Conservation (phyloP, 2,888 invertebrate species). For the Laothoe populi region DNA sequence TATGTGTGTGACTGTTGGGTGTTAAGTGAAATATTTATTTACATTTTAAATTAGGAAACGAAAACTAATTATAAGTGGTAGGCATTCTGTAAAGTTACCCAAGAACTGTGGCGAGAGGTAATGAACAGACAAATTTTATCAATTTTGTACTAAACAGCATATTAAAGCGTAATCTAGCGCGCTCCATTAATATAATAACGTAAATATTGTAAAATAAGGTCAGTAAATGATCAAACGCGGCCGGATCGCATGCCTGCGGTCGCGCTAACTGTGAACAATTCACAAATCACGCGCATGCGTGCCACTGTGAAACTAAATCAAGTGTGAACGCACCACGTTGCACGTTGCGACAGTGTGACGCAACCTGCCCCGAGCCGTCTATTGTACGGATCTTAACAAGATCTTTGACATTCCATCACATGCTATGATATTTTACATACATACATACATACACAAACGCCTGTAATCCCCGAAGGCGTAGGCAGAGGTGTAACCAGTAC, state of each 20-base stretch:
- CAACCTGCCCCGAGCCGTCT: slow-evolving; percentile 39
- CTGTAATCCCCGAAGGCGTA: too few species aligned
- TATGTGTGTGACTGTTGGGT: too few species aligned
- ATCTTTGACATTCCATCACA: slow-evolving; percentile 7
- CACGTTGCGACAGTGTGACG: slow-evolving; percentile 52
- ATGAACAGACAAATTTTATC: not conserved
- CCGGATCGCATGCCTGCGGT: slow-evolving; percentile 30
- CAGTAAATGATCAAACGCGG: slow-evolving; percentile 25
- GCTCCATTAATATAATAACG: slow-evolving; percentile 14
- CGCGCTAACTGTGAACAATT: slow-evolving; percentile 41
- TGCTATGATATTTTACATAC: not conserved
- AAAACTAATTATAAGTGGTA: too few species aligned
- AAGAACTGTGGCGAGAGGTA: not conserved
- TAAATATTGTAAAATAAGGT: slow-evolving; percentile 24
- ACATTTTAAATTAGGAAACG: too few species aligned
- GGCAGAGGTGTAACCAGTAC: too few species aligned
- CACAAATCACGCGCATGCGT: slow-evolving; percentile 55
- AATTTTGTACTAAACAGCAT: slow-evolving; percentile 11
- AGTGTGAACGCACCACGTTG: slow-evolving; percentile 64
- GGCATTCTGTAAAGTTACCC: not conserved
- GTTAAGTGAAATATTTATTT: too few species aligned
- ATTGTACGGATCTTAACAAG: slow-evolving; percentile 2
- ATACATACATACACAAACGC: too few species aligned
- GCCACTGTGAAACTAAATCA: slow-evolving; percentile 64
- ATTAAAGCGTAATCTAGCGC: slow-evolving; percentile 9